Conservation (phyloP, 1,140 invertebrate species). For the Drosophila ficusphila region DNA sequence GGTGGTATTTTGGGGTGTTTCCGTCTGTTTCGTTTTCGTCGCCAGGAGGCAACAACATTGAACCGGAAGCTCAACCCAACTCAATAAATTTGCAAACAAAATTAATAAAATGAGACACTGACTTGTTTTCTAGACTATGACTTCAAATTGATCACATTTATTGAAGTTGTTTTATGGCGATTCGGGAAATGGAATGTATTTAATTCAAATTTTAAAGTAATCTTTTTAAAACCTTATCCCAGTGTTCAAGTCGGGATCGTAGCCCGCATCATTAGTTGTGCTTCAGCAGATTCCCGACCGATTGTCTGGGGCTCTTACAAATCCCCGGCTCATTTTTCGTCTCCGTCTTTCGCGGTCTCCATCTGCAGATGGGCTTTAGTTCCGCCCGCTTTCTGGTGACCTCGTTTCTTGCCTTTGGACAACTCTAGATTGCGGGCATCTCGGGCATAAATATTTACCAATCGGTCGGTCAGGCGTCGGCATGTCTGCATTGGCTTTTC, state of each 20-base stretch:
- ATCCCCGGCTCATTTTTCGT: slow-evolving; percentile 11
- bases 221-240: no score
- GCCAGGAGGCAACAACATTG: slow-evolving; percentile 47
- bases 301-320: slow-evolving; percentile 35
- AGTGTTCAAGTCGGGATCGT: not conserved
- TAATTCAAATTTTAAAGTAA: no score
- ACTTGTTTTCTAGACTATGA: not conserved
- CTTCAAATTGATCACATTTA: no score
- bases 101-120: slow-evolving; percentile 24
- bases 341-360: slow-evolving; percentile 16
- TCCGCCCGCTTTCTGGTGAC: slow-evolving; percentile 14
- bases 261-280: slow-evolving; percentile 44
- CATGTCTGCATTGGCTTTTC: slow-evolving; percentile 39
- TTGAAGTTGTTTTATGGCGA: not conserved
- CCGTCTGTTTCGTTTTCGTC: slow-evolving; percentile 31
- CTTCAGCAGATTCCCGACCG: slow-evolving; percentile 13
- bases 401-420: slow-evolving; percentile 36
- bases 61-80: slow-evolving; percentile 53
- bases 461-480: slow-evolving; percentile 56
- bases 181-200: not conserved
- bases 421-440: slow-evolving; percentile 35
- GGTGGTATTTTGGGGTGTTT: not conserved
- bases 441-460: slow-evolving; percentile 69
- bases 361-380: slow-evolving; percentile 5
- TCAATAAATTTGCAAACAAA: slow-evolving; percentile 45